Evolutionary conservation across 2,113 vertebrate genomes (phyloP), one percentile per base, ranked within the genome.

Genomic region (Promerops cafer): DNA sequence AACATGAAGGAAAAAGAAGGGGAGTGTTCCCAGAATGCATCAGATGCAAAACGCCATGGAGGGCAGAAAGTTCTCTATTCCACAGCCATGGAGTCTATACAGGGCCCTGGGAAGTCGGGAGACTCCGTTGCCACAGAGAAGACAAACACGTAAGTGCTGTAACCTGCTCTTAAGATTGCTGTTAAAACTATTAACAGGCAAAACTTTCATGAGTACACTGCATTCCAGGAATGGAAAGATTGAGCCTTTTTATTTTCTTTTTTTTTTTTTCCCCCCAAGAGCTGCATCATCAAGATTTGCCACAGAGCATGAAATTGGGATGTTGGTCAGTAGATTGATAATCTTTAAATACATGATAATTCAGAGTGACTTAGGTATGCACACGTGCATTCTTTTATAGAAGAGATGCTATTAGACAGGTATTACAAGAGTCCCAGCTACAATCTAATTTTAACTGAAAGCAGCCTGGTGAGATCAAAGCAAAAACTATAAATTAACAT

Each of bases 21-120:
- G 12, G 99, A 99, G 49, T 92, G 90, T 56, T 98, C 97, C 24
- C 98, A 98, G 93, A 98, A 97, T 1, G 68, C 96, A 44, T 97
- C 97, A 1, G 99, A 99, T 10, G 87, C 98, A 12, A 99, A 98
- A 97, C 98, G 99, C 30, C 98, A 98, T 3, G 98, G 98, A 52
- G 98, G 97, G 49, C 99, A 99, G 97, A 99, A 98, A 86, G 99
- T 99, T 91, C 99, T 99, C 45, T 99, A 99, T 97, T 99, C 99
- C 70, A 99, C 99, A 22, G 99, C 99, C 54, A 98, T 99, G 99
- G 99, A 99, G 95, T 99, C 99, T 63, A 99, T 99, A 97, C 99
- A 99, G 95, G 99, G 99, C 71, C 98, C 99, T 53, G 99, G 99
- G 93, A 99, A 98, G 80, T 97, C 99, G 4, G 99, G 98, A 7